Conservation (phyloP, 2,888 invertebrate species). For the Aromia moschata region DNA sequence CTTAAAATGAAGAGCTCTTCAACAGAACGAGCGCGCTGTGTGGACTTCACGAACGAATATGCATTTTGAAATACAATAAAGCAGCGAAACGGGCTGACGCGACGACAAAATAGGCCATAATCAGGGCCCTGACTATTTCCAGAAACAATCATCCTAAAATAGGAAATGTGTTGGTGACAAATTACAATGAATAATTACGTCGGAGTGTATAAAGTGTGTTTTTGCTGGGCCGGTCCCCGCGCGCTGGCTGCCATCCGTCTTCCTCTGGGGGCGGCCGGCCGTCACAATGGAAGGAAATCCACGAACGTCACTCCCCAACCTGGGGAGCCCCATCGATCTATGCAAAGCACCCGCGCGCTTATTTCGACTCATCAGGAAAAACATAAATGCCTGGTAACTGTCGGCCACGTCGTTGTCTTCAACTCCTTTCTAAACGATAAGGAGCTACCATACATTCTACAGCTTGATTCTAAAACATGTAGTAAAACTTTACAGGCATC, state of each 20-base stretch:
- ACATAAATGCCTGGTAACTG: constrained; percentile 10
- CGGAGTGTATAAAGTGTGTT: constrained; percentile 46
- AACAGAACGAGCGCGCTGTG: no score
- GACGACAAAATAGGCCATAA: constrained; percentile 14
- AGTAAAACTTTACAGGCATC: no score
- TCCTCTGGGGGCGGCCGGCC: constrained; percentile 29
- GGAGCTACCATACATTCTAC: no score
- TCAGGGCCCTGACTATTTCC: constrained; percentile 20
- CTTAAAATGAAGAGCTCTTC: no score
- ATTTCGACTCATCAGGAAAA: constrained; percentile 22
- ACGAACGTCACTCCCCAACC: no score
- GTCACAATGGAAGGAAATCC: constrained; percentile 25
- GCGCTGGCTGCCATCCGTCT: constrained; percentile 41
- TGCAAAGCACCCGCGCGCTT: constrained; percentile 19
- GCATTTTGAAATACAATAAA: no score
- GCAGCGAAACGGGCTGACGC: no score
- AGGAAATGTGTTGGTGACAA: constrained; percentile 52
- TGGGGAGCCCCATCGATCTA: constrained; percentile 16
- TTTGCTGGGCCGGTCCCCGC: constrained; percentile 41
- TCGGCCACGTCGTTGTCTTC: no score
- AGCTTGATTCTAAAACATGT: no score
- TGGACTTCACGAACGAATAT: no score
- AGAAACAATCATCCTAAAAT: constrained; percentile 45
- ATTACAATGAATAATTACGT: constrained; percentile 52
- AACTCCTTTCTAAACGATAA: no score